A percentile compares a stretch with the other conserved stretches of the same genome.
Evolutionary conservation across 30 jellyfish, hydroid and myxozoan species (phyloP).

Genomic region (Sanderia malayensis): DNA sequence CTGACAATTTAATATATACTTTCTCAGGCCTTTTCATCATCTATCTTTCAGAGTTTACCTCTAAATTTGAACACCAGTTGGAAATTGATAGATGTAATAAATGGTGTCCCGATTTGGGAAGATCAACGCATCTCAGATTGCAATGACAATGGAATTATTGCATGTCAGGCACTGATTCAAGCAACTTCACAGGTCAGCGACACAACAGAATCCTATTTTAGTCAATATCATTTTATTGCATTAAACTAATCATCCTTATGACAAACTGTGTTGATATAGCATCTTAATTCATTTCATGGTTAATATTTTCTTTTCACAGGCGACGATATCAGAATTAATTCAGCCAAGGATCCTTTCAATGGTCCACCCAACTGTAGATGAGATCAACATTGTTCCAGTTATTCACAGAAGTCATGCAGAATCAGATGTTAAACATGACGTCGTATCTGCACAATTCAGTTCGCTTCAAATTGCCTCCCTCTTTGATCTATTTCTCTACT

Average conservation of each 20-base stretch:
- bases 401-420: constrained; percentile 8
- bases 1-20: too few species aligned
- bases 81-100: constrained; percentile 53
- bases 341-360: constrained; percentile 26
- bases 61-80: constrained; percentile 56
- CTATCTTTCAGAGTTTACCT: constrained; percentile 59
- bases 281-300: too few species aligned
- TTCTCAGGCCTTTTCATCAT: background rate
- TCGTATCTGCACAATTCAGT: constrained; percentile 7
- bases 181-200: constrained; percentile 56
- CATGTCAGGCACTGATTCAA: constrained; percentile 63
- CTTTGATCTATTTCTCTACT: constrained; percentile 7
- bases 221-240: background rate
- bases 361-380: constrained; percentile 29
- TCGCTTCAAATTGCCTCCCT: background rate
- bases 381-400: constrained; percentile 22
- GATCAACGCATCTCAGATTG: constrained; percentile 36
- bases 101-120: constrained; percentile 74
- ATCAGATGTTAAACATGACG: constrained; percentile 19
- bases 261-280: too few species aligned
- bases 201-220: constrained; percentile 1
- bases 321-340: constrained; percentile 12
- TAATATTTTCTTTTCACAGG: too few species aligned
- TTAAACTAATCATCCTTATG: background rate
- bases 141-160: constrained; percentile 48